These are phyloP conservation scores for Galleria mellonella DNA, from an alignment of 1,140 invertebrate species.

Conservation along the genomic window DNA sequence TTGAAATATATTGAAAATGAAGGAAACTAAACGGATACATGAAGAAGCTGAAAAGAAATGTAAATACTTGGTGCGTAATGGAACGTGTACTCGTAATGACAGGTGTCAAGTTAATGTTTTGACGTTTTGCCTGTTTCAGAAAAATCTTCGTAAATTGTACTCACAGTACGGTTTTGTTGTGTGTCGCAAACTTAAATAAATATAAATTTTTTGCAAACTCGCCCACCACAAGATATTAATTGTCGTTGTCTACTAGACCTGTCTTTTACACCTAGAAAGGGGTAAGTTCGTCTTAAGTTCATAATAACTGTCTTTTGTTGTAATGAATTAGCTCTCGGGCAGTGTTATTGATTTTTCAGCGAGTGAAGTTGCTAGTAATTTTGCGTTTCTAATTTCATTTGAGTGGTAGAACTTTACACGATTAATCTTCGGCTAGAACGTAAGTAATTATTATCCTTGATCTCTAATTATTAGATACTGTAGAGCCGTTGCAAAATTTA, in stretches of 20 bases:
- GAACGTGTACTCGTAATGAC: no score
- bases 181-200: conserved; percentile 28
- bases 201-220: conserved; percentile 18
- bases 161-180: conserved; percentile 16
- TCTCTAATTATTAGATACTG: no score
- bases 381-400: background rate
- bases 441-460: background rate
- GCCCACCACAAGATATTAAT: conserved; percentile 3
- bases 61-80: no score
- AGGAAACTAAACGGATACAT: no score
- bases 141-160: no score
- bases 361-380: conserved; percentile 2
- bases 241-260: conserved; percentile 5
- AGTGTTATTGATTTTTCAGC: conserved; percentile 53
- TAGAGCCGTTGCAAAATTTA: conserved; percentile 10
- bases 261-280: conserved; percentile 10
- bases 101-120: no score
- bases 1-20: no score
- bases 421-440: background rate
- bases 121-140: no score
- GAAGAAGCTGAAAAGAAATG: no score
- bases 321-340: background rate
- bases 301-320: background rate
- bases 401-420: background rate
- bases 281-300: conserved; percentile 14